Evolutionary conservation across 2,888 invertebrate species (phyloP).

Genomic region (Apodemia mormo): DNA sequence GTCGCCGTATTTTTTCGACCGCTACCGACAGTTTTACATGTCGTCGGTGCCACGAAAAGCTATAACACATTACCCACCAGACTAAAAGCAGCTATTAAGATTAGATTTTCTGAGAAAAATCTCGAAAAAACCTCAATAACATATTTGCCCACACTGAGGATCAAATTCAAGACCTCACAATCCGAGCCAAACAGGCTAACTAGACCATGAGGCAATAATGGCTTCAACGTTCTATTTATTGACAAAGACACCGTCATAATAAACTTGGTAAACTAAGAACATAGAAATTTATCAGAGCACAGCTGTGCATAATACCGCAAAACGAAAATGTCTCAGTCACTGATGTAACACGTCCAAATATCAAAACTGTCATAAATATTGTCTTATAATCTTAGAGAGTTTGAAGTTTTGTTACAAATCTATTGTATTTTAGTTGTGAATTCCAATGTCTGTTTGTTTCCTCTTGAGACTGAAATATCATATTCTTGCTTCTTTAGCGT

Average conservation of each 20-base stretch:
- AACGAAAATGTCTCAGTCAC: background rate
- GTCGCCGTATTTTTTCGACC: too few species aligned
- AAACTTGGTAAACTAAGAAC: slow-evolving; percentile 2
- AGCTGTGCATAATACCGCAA: background rate
- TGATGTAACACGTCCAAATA: slow-evolving; percentile 2
- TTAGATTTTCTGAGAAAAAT: too few species aligned
- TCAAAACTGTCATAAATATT: slow-evolving; percentile 5
- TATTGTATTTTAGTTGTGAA: background rate
- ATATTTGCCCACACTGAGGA: too few species aligned
- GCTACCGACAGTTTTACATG: too few species aligned
- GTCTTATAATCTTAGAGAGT: background rate
- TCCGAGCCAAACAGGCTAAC: too few species aligned
- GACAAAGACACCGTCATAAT: background rate
- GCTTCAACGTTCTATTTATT: background rate
- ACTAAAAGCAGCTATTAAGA: too few species aligned
- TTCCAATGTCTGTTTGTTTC: background rate
- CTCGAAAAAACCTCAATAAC: too few species aligned
- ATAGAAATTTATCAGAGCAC: slow-evolving; percentile 5
- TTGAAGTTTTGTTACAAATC: background rate
- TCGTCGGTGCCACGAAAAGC: too few species aligned
- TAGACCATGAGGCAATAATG: too few species aligned
- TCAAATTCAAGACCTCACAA: too few species aligned
- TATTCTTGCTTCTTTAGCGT: too few species aligned
- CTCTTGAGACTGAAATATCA: background rate
- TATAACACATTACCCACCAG: too few species aligned